Conservation (phyloP, 2,888 invertebrate species). For the Chloroclysta siterata region DNA sequence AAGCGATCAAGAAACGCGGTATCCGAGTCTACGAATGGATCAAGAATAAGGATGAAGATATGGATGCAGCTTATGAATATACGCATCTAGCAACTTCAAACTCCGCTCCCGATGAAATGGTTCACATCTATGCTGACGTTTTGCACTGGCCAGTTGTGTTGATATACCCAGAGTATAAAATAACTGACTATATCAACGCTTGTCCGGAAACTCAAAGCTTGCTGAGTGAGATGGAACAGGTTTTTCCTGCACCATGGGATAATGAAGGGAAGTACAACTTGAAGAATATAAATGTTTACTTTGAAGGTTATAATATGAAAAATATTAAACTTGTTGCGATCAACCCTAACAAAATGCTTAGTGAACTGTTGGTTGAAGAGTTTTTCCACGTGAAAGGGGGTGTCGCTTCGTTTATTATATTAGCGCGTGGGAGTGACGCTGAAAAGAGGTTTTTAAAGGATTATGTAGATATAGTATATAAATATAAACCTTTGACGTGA, state of each 20-base stretch:
- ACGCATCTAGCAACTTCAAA: conserved; percentile 14
- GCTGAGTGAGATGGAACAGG: conserved; percentile 72
- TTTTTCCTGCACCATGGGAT: conserved; percentile 92
- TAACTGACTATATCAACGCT: conserved; percentile 94
- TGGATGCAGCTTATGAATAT: conserved; percentile 22
- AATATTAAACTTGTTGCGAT: conserved; percentile 86
- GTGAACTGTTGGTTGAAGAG: conserved; percentile 52
- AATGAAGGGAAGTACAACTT: conserved; percentile 86
- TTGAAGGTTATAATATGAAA: conserved; percentile 87
- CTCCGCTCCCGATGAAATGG: conserved; percentile 76
- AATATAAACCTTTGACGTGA: too few species aligned
- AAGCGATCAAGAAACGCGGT: conserved; percentile 74
- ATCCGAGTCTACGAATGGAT: conserved; percentile 82
- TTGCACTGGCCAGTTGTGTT: conserved; percentile 95
- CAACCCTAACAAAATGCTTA: conserved; percentile 55
- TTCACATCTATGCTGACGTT: conserved; percentile 85
- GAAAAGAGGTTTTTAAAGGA: conserved; percentile 85
- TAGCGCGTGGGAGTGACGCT: conserved; percentile 83
- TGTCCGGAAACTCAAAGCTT: conserved; percentile 90
- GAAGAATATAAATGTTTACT: conserved; percentile 88
- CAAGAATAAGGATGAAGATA: conserved; percentile 54
- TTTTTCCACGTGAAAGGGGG: conserved; percentile 87
- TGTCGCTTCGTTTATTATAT: conserved; percentile 87
- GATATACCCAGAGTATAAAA: conserved; percentile 94
- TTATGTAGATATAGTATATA: conserved; percentile 53